phyloP scores from a whole-genome alignment of 2,888 invertebrate species.

The Protophormia terraenovae region DNA sequence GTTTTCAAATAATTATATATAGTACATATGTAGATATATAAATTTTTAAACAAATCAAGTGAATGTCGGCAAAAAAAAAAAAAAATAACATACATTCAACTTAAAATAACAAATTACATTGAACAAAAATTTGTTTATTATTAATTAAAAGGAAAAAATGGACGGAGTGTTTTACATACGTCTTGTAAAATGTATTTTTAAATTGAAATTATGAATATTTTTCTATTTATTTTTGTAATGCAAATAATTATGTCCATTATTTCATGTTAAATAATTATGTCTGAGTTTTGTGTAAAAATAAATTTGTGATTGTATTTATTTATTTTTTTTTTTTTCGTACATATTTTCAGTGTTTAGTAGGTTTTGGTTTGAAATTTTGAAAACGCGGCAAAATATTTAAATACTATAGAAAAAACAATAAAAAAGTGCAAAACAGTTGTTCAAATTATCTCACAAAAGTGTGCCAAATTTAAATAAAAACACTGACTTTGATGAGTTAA shows the following conservation, averaged over 20 bases:
- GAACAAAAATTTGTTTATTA: slow-evolving; percentile 16
- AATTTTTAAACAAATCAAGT: slow-evolving; percentile 60
- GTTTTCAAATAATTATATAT: slow-evolving; percentile 39
- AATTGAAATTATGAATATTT: slow-evolving; percentile 12
- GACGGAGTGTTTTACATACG: neutral
- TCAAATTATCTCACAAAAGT: neutral
- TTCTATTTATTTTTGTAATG: neutral
- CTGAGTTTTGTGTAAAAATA: slow-evolving; percentile 24
- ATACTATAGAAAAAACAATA: neutral
- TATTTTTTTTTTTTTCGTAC: neutral
- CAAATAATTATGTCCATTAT: slow-evolving; percentile 42
- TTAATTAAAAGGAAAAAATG: slow-evolving; percentile 2
- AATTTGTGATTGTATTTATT: too few species aligned
- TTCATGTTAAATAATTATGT: slow-evolving; percentile 43
- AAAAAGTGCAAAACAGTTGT: slow-evolving; percentile 21
- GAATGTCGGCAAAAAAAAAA: slow-evolving; percentile 50
- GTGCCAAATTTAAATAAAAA: neutral
- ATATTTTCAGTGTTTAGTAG: neutral
- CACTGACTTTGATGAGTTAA: neutral
- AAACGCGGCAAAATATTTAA: slow-evolving; percentile 28
- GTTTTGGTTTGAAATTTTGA: neutral
- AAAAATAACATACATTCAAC: neutral
- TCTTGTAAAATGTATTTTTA: slow-evolving; percentile 41
- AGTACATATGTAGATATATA: neutral
- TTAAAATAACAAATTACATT: neutral